Evolutionary conservation across 2,888 invertebrate species (phyloP), one percentile per base, ranked within the genome.

Genomic region (Lasioglossum zephyrum): DNA sequence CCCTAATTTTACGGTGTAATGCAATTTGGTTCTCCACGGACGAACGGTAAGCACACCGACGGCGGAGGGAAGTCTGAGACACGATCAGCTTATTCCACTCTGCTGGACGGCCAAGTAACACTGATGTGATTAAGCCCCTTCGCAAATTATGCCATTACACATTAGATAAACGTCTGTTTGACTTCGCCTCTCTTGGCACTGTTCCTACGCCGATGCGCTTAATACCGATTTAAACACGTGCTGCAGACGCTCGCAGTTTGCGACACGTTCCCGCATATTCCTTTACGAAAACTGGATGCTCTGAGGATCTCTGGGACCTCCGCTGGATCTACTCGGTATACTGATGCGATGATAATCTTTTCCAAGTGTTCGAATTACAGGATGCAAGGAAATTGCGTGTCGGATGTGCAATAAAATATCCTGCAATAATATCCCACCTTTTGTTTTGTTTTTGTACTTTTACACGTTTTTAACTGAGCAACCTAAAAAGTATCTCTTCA

Each of bases 21-120:
- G 89, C 83, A 92, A 93, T 93, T 93, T 91, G 89, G 88, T 89
- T 90, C 57, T 57, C 80, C 83, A 83, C 86, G 82, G 86, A 79
- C 83, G 76, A 85, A 84, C 87, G 87, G 78, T 79, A 81, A 89
- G 84, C 84, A 75, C 82, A 81, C 79, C 31, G 31, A 18, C 81
- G 85, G 82, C 84, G 86, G 88, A 89, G 88, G 87, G 89, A 91
- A 87, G 92, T 91, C 91, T 89, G 91, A 92, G 92, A 92, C 91
- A 88, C 92, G 93, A 94, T 94, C 93, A 91, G 94, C 94, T 95
- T 94, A 95, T 95, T 95, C 94, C 93, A 92, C 92, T 89, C 92
- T 90, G 93, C 81, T 93, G 93, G 89, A 92, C 90, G 89, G 86
- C 90, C 92, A 91, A 94, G 92, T 92, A 94, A 93, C 93, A 92